These are phyloP conservation scores for Cynaeus angustus DNA, from an alignment of 2,888 invertebrate species.

Conservation along the genomic window DNA sequence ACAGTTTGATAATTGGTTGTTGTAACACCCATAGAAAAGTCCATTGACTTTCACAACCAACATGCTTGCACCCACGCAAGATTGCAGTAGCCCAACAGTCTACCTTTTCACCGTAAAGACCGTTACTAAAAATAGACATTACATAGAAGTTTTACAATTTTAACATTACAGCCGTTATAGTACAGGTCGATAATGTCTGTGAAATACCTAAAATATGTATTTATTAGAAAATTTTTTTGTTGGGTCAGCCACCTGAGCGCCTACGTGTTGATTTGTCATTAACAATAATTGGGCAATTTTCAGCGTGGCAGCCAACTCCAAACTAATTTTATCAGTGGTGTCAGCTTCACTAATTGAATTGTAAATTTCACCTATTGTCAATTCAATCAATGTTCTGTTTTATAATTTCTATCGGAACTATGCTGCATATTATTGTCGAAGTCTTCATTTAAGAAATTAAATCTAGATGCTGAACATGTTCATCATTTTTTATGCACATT, in stretches of 20 bases:
- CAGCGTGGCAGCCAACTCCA: constrained; percentile 1
- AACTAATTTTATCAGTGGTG: constrained; percentile 34
- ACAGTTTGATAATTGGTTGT: no score
- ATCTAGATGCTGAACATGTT: no score
- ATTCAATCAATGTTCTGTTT: constrained; percentile 28
- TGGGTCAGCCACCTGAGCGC: constrained; percentile 26
- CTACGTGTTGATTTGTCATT: constrained; percentile 8
- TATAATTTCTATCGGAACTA: neutral
- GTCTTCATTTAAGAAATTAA: neutral
- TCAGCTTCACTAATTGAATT: constrained; percentile 30
- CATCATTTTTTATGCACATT: neutral
- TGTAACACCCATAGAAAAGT: constrained; percentile 15
- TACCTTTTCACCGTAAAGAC: neutral
- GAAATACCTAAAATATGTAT: no score
- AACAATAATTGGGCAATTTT: constrained; percentile 9
- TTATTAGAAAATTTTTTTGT: neutral
- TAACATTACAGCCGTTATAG: constrained; percentile 4
- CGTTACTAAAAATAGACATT: constrained; percentile 14
- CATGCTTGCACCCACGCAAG: constrained; percentile 10
- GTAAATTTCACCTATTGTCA: constrained; percentile 22
- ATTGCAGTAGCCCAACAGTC: constrained; percentile 31
- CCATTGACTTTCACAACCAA: constrained; percentile 22
- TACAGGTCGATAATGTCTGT: neutral
- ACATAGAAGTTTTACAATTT: constrained; percentile 4
- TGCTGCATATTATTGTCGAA: neutral